A percentile compares a stretch with the other conserved stretches of the same genome.
Evolutionary conservation across 2,797 vertebrate species (phyloP).

Genomic region (Calcarius lapponicus): DNA sequence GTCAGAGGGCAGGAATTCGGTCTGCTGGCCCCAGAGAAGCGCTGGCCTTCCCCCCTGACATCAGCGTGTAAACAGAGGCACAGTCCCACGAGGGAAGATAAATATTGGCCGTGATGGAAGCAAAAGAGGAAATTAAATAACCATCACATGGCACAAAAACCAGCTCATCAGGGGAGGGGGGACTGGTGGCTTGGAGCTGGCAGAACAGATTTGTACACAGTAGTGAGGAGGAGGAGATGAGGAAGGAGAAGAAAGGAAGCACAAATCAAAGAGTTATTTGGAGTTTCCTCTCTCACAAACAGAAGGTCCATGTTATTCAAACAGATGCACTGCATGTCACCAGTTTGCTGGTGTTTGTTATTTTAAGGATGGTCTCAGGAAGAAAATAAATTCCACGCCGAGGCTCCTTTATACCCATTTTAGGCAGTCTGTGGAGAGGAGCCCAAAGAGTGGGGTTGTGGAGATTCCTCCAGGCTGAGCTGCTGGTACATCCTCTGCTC

Average conservation of each 20-base stretch:
- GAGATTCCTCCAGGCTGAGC: constrained; percentile 43
- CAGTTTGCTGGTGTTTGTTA: constrained; percentile 50
- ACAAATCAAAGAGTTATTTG: constrained; percentile 58
- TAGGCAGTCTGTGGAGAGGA: constrained; percentile 49
- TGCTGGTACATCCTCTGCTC: background rate
- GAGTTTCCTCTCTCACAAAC: constrained; percentile 39
- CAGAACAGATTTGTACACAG: constrained; percentile 54
- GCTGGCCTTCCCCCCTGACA: constrained; percentile 13
- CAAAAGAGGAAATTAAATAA: constrained; percentile 47
- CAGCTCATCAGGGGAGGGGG: background rate
- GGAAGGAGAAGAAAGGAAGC: constrained; percentile 60
- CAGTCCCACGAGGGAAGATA: background rate
- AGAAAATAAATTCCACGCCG: constrained; percentile 54
- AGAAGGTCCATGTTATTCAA: constrained; percentile 41
- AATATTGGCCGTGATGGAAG: constrained; percentile 27
- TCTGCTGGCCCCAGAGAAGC: background rate
- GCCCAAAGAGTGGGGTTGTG: constrained; percentile 24
- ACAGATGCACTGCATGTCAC: constrained; percentile 28
- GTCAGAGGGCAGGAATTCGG: constrained; percentile 37
- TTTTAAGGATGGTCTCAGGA: constrained; percentile 57
- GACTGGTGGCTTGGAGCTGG: background rate
- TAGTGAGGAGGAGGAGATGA: constrained; percentile 66
- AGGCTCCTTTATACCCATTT: constrained; percentile 53
- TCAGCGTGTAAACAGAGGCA: background rate
- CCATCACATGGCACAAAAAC: background rate